Evolutionary conservation across 2,888 invertebrate genomes (phyloP).

Genomic region (Lumbricus terrestris): DNA sequence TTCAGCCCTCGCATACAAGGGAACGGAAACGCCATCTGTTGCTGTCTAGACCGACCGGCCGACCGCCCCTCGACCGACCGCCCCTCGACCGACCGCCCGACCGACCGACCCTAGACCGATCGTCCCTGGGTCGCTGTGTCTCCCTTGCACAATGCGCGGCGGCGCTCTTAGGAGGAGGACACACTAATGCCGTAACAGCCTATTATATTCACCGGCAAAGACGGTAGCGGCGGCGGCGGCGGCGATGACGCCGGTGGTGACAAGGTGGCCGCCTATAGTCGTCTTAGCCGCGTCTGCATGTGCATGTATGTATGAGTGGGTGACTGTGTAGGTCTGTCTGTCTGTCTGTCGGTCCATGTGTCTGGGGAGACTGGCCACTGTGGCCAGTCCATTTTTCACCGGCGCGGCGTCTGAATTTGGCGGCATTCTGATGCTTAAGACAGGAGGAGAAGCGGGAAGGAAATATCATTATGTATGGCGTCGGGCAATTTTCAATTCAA

Average conservation of each 20-base stretch:
- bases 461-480: background rate
- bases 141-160: background rate
- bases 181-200: background rate
- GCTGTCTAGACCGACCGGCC: background rate
- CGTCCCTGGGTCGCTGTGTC: background rate
- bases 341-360: background rate
- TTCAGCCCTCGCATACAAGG: slow-evolving; percentile 3
- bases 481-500: background rate
- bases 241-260: too few relatives aligned
- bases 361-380: background rate
- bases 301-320: background rate
- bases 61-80: too few relatives aligned
- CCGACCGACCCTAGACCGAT: too few relatives aligned
- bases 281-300: background rate
- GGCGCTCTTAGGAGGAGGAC: too few relatives aligned
- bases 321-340: background rate
- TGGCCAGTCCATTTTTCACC: background rate
- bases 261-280: too few relatives aligned
- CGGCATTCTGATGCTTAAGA: background rate
- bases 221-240: too few relatives aligned
- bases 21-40: background rate
- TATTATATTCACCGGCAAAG: background rate
- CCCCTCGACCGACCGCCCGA: too few relatives aligned
- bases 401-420: background rate
- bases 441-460: background rate